Percentiles rank a stretch among this genome's conserved stretches.
phyloP scores from a whole-genome alignment of 2,113 vertebrate species.

The Typhlomys cinereus region DNA sequence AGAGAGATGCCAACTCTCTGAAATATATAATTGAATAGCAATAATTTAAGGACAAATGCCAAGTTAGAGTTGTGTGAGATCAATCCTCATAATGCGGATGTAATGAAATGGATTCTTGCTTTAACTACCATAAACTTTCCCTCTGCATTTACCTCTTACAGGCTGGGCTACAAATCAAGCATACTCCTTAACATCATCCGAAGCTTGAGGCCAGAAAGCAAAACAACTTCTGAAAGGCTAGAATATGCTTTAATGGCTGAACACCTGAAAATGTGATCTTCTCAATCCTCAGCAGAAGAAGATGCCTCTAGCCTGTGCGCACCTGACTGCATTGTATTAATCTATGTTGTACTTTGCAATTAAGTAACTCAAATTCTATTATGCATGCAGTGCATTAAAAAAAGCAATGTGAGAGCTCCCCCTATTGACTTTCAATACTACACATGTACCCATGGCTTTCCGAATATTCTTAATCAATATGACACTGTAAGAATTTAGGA shows the following conservation, averaged over 20 bases:
- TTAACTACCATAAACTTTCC: conserved; percentile 66
- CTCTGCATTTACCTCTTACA: conserved; percentile 59
- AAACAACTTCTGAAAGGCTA: conserved; percentile 66
- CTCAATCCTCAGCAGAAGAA: not conserved
- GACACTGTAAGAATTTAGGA: conserved; percentile 15
- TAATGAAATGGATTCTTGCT: conserved; percentile 23
- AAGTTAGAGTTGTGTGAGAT: conserved; percentile 36
- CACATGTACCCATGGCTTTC: not conserved
- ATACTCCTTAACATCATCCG: conserved; percentile 41
- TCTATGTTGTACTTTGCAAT: conserved; percentile 49
- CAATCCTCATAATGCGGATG: conserved; percentile 46
- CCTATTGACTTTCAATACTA: conserved; percentile 66
- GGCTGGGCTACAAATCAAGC: conserved; percentile 56
- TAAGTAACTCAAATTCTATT: conserved; percentile 45
- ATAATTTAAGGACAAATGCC: conserved; percentile 66
- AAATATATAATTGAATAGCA: conserved; percentile 71
- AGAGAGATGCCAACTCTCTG: conserved; percentile 61
- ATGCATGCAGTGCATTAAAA: conserved; percentile 52
- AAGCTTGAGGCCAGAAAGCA: conserved; percentile 55
- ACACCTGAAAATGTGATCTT: conserved; percentile 1
- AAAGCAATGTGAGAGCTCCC: conserved; percentile 78
- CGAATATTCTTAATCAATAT: conserved; percentile 12
- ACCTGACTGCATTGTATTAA: conserved; percentile 53
- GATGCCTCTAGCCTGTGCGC: conserved; percentile 41
- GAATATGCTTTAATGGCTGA: conserved; percentile 54